Evolutionary conservation across 2,797 vertebrate species (phyloP).

Genomic region (Acropternis orthonyx): DNA sequence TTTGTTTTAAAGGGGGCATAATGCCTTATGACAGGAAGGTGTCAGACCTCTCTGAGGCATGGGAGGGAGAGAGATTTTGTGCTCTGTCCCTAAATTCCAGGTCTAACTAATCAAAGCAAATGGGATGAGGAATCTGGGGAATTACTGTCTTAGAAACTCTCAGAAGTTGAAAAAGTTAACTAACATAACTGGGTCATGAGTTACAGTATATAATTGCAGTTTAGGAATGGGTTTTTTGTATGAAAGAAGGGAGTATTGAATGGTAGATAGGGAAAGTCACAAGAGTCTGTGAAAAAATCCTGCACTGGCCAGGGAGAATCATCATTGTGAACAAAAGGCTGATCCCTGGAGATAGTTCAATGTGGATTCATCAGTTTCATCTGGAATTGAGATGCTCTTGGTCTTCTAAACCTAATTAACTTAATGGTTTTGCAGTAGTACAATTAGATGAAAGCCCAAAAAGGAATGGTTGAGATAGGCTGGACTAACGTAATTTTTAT

Average conservation of each 20-base stretch:
- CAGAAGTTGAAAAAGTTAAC: neutral
- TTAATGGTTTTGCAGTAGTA: neutral
- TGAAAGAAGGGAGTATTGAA: neutral
- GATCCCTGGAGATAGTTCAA: neutral
- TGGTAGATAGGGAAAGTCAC: too few relatives aligned
- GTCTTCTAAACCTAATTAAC: neutral
- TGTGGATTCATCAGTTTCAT: neutral
- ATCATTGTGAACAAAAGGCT: neutral
- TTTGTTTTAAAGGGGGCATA: neutral
- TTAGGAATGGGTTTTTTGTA: neutral
- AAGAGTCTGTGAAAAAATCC: neutral
- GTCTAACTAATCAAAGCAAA: neutral
- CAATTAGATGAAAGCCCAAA: neutral
- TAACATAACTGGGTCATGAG: neutral
- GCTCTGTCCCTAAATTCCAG: neutral
- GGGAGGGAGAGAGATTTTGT: neutral
- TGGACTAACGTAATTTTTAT: neutral
- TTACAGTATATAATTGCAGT: neutral
- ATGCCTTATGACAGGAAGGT: neutral
- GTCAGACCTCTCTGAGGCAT: neutral
- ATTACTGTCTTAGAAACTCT: neutral
- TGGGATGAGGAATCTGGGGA: neutral
- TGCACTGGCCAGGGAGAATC: neutral
- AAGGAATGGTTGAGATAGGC: neutral
- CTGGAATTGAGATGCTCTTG: neutral